Conservation (phyloP, 2,113 vertebrate species). For the Podarcis cretensis region DNA sequence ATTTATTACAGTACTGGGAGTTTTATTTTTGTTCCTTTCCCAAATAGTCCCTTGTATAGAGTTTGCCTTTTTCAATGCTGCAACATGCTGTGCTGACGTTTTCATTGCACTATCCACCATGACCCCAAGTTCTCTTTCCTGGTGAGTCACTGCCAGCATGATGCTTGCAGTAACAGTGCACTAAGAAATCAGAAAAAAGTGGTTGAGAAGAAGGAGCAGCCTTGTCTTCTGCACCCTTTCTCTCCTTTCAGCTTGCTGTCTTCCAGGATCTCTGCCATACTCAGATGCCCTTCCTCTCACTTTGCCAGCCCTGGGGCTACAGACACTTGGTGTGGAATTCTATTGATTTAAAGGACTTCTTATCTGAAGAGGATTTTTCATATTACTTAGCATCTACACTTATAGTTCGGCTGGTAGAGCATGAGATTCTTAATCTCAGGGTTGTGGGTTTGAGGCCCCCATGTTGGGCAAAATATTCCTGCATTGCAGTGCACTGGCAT, state of each 20-base stretch:
- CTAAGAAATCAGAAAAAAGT: background rate
- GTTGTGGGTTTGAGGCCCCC: too few species aligned
- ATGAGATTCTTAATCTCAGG: too few species aligned
- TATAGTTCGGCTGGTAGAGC: too few species aligned
- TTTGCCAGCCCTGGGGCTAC: background rate
- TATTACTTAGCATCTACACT: too few species aligned
- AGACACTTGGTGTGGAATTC: background rate
- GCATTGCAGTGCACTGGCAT: too few species aligned
- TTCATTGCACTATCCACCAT: too few species aligned
- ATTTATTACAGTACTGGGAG: too few species aligned
- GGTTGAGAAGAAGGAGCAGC: background rate
- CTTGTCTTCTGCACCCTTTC: background rate
- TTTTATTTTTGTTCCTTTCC: background rate
- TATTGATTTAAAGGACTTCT: conserved; percentile 54
- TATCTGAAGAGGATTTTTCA: conserved; percentile 67
- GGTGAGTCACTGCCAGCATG: background rate
- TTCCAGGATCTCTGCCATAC: background rate
- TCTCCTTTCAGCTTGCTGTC: background rate
- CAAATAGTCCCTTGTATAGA: background rate
- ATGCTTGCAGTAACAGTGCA: background rate
- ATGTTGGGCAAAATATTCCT: too few species aligned
- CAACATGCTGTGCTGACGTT: background rate
- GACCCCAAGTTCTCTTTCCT: too few species aligned
- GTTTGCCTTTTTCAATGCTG: background rate
- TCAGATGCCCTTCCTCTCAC: background rate